Conservation (phyloP, 2,797 vertebrate genomes). For the Ptychadena robeensis region DNA sequence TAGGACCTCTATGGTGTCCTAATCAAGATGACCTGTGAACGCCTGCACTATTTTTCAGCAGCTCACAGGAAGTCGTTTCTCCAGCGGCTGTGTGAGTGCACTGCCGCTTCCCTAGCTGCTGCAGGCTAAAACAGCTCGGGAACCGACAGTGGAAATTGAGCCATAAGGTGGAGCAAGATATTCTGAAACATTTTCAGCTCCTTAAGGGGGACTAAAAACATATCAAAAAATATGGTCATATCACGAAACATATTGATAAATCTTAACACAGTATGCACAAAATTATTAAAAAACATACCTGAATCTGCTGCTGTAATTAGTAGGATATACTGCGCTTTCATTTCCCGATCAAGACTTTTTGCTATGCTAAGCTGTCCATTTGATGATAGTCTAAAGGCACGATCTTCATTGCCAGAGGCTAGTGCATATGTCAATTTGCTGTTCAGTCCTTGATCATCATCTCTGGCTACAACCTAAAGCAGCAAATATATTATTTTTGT, state of each 20-base stretch:
- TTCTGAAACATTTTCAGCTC: too few species aligned
- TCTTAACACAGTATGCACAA: background rate
- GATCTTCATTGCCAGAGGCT: constrained; percentile 82
- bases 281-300: constrained; percentile 73
- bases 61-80: too few species aligned
- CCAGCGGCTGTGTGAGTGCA: too few species aligned
- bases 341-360: constrained; percentile 88
- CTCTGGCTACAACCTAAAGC: constrained; percentile 88
- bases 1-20: too few species aligned
- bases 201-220: background rate
- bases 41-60: too few species aligned
- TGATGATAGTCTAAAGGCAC: constrained; percentile 84
- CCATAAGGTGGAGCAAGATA: too few species aligned
- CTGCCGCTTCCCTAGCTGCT: too few species aligned
- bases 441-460: constrained; percentile 89
- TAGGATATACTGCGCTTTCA: constrained; percentile 80
- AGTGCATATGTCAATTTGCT: constrained; percentile 88
- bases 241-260: too few species aligned
- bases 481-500: background rate
- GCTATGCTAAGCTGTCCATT: constrained; percentile 86
- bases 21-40: too few species aligned
- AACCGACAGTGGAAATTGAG: too few species aligned
- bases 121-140: too few species aligned
- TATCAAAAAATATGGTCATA: background rate
- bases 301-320: constrained; percentile 88